Base-by-base conservation (phyloP, 2,888 invertebrate genomes). In the Zaprionus bogoriensis region DNA sequence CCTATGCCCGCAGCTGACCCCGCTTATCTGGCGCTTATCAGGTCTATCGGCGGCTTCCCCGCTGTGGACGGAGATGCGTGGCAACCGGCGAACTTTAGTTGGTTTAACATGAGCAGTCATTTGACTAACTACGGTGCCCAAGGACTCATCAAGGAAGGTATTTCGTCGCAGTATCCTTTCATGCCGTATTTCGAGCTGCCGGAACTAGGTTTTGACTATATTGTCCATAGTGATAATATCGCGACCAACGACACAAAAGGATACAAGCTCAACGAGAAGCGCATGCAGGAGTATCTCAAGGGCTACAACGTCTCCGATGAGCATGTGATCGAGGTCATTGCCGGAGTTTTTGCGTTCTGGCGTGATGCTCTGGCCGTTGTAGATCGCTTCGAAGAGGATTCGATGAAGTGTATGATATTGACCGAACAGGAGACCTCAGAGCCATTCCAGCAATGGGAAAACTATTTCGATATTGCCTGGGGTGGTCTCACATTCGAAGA, bases 61-160 rank as follows among this genome's bases (percentile, higher is more conserved):
- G 90, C 90, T 0, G 63, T 90, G 0, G 83, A 90, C 20, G 55
- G 85, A 1, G 46, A 69, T 0, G 81, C 88, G 42, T 84, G 87
- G 89, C 64, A 76, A 14, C 59, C 77, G 2, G 57, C 77, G 3
- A 74, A 67, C 3, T 90, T 90, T 20, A 83, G 87, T 51, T 90
- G 90, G 90, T 87, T 90, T 28, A 90, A 89, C 47, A 90, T 89
- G 89, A 89, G 87, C 51, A 75, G 90, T 4, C 79, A 89, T 25
- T 69, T 90, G 10, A 82, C 82, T 0, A 89, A 88, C 27, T 90
- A 81, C 28, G 89, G 88, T 0, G 62, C 64, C 10, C 14, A 30
- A 0, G 79, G 76, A 0, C 57, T 90, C 3, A 77, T 90, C 2
- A 61, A 83, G 19, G 89, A 90, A 10, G 25, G 63, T 0, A 76